Conservation (phyloP, 2,888 invertebrate genomes). For the Drosophila quasianomalipes region DNA sequence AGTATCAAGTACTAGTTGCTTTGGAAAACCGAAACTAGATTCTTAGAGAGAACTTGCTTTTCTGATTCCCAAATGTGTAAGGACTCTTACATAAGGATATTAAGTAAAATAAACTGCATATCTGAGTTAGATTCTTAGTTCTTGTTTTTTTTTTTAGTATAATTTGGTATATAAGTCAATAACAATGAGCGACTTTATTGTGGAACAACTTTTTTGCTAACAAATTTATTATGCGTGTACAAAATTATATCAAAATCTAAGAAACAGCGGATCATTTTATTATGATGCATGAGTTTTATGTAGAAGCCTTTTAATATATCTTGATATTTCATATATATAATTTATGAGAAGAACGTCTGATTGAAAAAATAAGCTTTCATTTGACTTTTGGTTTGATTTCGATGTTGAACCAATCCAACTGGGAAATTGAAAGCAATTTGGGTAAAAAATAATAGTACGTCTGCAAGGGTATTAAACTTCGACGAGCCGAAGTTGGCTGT, state of each 20-base stretch:
- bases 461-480: conserved; percentile 24
- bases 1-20: not conserved
- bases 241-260: not conserved
- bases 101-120: not conserved
- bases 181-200: not conserved
- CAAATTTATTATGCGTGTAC: not conserved
- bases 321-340: not conserved
- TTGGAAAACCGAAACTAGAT: not conserved
- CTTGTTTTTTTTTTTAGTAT: not conserved
- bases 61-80: not conserved
- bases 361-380: not conserved
- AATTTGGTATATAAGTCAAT: not conserved
- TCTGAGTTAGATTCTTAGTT: not conserved
- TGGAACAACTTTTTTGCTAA: not conserved
- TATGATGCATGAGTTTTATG: not conserved
- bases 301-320: not conserved
- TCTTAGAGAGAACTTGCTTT: not conserved
- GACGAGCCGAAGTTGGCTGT: conserved; percentile 15
- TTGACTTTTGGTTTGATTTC: not conserved
- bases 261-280: not conserved
- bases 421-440: not conserved
- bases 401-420: not conserved
- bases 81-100: not conserved
- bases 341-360: not conserved
- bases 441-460: not conserved